Evolutionary conservation across 1,140 invertebrate species (phyloP).

Genomic region (Drosophila seguyi): DNA sequence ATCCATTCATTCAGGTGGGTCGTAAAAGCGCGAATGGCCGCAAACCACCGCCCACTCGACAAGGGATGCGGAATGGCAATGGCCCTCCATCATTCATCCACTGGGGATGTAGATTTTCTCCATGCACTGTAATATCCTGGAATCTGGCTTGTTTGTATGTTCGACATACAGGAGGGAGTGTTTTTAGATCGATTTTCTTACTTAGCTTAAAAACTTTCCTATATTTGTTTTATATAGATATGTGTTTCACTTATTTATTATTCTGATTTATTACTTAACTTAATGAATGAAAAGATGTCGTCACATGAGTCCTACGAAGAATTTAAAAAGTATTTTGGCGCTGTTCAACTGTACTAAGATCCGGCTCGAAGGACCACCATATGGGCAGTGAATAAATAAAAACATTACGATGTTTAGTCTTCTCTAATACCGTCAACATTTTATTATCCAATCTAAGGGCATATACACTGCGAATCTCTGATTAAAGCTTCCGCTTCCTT

Average conservation of each 20-base stretch:
- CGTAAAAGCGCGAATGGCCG: conserved; percentile 57
- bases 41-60: conserved; percentile 5
- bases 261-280: background rate
- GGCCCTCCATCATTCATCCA: conserved; percentile 41
- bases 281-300: background rate
- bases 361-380: too few relatives aligned
- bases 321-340: too few relatives aligned
- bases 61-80: conserved; percentile 26
- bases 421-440: fast-evolving
- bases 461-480: background rate
- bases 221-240: too few relatives aligned
- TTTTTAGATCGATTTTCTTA: background rate
- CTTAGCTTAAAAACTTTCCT: background rate
- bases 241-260: too few relatives aligned
- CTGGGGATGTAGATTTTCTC: conserved; percentile 40
- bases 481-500: conserved; percentile 6
- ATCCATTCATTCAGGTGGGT: conserved; percentile 63
- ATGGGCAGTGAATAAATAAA: too few relatives aligned
- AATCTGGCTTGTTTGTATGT: conserved; percentile 1
- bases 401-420: too few relatives aligned
- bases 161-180: too few relatives aligned
- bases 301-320: too few relatives aligned
- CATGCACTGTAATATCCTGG: conserved; percentile 18
- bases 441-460: background rate
- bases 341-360: too few relatives aligned